A percentile compares a stretch with the other conserved stretches of the same genome.
Evolutionary conservation across 2,888 invertebrate genomes (phyloP).

Genomic region (Leucoptera coffeella): DNA sequence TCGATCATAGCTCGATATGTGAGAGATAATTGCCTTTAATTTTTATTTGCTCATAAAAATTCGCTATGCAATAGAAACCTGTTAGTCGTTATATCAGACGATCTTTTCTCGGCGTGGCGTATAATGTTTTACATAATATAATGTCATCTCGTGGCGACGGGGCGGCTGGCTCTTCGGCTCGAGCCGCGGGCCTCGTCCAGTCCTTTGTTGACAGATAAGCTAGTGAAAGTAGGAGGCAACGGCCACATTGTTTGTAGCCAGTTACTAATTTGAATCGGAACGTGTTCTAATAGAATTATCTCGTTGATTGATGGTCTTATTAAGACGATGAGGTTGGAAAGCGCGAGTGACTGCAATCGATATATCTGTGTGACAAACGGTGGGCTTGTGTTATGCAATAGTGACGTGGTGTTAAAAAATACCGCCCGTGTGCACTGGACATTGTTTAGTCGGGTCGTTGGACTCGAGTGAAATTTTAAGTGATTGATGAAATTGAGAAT

Average conservation of each 20-base stretch:
- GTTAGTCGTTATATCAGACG: too few relatives aligned
- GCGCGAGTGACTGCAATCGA: slow-evolving; percentile 8
- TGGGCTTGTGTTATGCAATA: too few relatives aligned
- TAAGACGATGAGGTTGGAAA: slow-evolving; percentile 32
- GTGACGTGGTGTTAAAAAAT: too few relatives aligned
- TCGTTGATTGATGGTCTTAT: slow-evolving; percentile 33
- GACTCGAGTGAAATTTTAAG: slow-evolving; percentile 1
- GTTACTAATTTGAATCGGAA: slow-evolving; percentile 33
- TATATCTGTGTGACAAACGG: slow-evolving; percentile 27
- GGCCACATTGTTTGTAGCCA: slow-evolving; percentile 22
- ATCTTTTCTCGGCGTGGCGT: too few relatives aligned
- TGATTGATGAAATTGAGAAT: slow-evolving; percentile 4
- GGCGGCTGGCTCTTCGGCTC: slow-evolving; percentile 1
- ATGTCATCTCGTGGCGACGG: slow-evolving; percentile 2
- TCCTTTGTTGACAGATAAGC: slow-evolving; percentile 6
- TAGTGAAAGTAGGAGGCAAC: slow-evolving; percentile 14
- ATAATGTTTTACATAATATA: too few relatives aligned
- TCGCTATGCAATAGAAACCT: slow-evolving; percentile 1
- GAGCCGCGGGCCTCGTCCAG: too few relatives aligned
- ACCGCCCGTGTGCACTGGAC: too few relatives aligned
- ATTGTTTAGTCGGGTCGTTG: slow-evolving; percentile 2
- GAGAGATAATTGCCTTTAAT: too few relatives aligned
- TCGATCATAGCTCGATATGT: too few relatives aligned
- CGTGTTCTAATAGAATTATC: slow-evolving; percentile 29
- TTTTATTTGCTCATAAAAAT: not conserved